Base-by-base conservation (phyloP, 2,113 vertebrate genomes). In the Suricata suricatta region DNA sequence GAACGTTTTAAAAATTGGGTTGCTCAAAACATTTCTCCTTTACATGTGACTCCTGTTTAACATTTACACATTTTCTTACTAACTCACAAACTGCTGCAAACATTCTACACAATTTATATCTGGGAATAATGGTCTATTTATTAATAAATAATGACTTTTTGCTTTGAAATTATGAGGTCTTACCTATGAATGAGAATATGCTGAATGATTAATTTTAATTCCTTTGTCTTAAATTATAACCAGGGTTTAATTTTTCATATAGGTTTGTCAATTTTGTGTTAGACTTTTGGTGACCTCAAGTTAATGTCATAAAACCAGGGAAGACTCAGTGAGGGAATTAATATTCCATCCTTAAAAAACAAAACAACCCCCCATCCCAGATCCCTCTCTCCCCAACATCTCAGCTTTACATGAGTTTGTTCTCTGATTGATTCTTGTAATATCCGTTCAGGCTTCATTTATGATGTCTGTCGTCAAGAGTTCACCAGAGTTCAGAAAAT, bases 401-500 rank as follows among this genome's bases (percentile, higher is more conserved):
- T 21, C 33, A 29, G 4, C 33, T 89, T 3, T 50, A 19, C 52
- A 25, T 14, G 16, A 35, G n/a, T 83, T 74, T 81, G 1, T 85
- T 98, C 89, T 82, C 89, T 82, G 89, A 38, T 95, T 76, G 89
- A 38, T 95, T 72, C 68, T 96, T 92, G 93, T 88, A 86, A 27
- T 47, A 76, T 25, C 47, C 82, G 9, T 77, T 88, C 27, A 27
- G 93, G 85, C 96, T 95, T 97, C 64, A 71, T 84, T 82, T 90
- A 87, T 96, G 95, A 72, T 84, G 86, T 93, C 77, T 97, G 1
- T 96, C 81, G 88, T 88, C 95, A 95, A 79, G 71, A 66, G 57
- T 94, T 98, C 98, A 83, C 64, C 38, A 84, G 44, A 97, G 93
- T 95, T 96, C 96, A 93, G 95, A 97, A 83, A 92, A 93, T 93